Evolutionary conservation across 1,140 invertebrate species (phyloP), one percentile per base, ranked within the genome.

Genomic region (Elysia chlorotica): DNA sequence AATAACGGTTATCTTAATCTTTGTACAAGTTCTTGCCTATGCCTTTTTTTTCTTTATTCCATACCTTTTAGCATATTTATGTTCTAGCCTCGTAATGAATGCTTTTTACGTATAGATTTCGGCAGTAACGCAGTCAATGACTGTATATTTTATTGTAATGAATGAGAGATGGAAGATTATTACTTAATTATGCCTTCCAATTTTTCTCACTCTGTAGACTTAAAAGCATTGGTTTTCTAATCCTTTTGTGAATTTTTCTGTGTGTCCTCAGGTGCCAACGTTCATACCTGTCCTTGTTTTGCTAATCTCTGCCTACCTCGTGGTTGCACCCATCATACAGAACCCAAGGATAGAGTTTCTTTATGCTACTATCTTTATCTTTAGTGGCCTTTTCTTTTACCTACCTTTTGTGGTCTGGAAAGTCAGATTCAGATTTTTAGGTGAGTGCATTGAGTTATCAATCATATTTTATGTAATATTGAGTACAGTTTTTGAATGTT

Each of bases 311-410:
- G 88, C 93, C 37, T 94, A 93, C 80, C 86, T 96, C 0, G 91
- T 93, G 0, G 81, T 94, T 0, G 90, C 91, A 19, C 94, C 95
- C 23, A 92, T 96, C 25, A 87, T 94, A 2, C 89, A 91, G n/a
- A 90, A 94, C 74, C 94, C 94, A 0, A 91, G 92, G 23, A 81
- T 91, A 0, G 93, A 94, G 82, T 94, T 95, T 84, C 86, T 95
- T 2, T 92, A 94, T 79, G 93, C 93, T 0, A 79, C 93, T 0
- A 85, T 89, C 0, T 95, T 95, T 79, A 91, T 95, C 37, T 69
- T 92, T 0, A 74, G 91, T 33, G 94, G 94, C 17, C 84, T 92
- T 21, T 71, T 90, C 0, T 89, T 96, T 21, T 96, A 96, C 82
- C 91, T 93, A 62, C 88, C 91, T 30, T 94, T 93, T 82, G 92